Evolutionary conservation across 2,113 vertebrate species (phyloP), one percentile per base, ranked within the genome.

Genomic region (Pleuronectes platessa): DNA sequence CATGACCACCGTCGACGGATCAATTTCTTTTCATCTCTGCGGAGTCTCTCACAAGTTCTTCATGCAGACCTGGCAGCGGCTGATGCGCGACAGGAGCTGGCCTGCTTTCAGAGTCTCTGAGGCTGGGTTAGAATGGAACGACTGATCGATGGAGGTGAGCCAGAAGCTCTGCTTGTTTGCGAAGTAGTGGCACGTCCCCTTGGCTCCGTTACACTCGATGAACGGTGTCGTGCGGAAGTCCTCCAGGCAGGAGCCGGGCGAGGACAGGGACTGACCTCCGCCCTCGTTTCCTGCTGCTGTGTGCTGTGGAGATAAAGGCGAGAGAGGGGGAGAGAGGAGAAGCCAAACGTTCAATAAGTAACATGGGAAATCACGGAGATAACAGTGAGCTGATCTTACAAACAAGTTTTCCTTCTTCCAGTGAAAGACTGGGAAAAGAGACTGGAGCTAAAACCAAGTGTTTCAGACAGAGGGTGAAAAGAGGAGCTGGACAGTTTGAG

Each of bases 31-130:
- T 20, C 4, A 9, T 20, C 5, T 12, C 49, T 47, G 13, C n/a
- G 0, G 13, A 62, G 45, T 26, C 79, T 71, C 51, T 97, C 94
- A 99, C 88, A 99, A 89, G 93, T 99, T 98, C 94, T 99, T 99
- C 98, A 99, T 98, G 91, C 98, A 99, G 84, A 99, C 98, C 93
- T 99, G 98, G 88, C 98, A 99, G 79, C 98, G 97, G 93, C 98
- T 97, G 90, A 99, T 97, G 61, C 96, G 97, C 0, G 96, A 95
- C 87, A 96, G 95, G 76, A 97, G 96, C 91, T 98, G 97, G 60
- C 97, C 97, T 0, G 96, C 97, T 91, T 99, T 99, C 51, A 99
- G 96, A 0, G 98, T 99, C 86, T 98, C 97, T 4, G 95, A 71
- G 0, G 90, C 79, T 0, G 96, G 97, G 0, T 95, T 64, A 64